A percentile compares a stretch with the other conserved stretches of the same genome.
These are phyloP conservation scores for Gymnothorax reevesii DNA, from an alignment of 2,797 vertebrate genomes.

Conservation along the genomic window DNA sequence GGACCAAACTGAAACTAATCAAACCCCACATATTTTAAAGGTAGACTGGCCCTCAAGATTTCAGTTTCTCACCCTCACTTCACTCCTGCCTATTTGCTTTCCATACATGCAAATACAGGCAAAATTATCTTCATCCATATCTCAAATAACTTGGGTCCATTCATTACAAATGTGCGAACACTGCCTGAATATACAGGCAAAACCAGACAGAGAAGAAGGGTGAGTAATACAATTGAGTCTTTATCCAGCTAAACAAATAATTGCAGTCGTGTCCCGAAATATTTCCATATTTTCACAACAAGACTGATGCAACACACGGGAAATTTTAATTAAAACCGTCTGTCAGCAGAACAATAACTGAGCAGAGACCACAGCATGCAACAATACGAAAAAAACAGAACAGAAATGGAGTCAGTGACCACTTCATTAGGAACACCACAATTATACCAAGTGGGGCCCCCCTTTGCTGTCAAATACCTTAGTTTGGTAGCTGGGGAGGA, in stretches of 20 bases:
- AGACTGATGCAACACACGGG: no score
- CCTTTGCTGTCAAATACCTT: no score
- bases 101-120: slow-evolving; percentile 10
- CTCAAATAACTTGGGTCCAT: neutral
- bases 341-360: neutral
- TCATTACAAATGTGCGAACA: neutral
- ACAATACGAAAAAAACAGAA: no score
- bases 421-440: no score
- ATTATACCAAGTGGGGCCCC: no score
- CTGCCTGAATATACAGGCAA: neutral
- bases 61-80: neutral
- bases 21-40: neutral
- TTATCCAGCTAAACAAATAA: slow-evolving; percentile 2
- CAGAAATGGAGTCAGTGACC: no score
- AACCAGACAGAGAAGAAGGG: neutral
- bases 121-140: neutral
- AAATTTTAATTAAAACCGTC: neutral
- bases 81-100: neutral
- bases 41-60: neutral
- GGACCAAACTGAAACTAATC: neutral
- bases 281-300: slow-evolving; percentile 7
- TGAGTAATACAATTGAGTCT: neutral
- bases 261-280: neutral
- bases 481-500: no score
- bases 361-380: neutral